phyloP scores from a whole-genome alignment of 2,888 invertebrate genomes.

The Apamea anceps region DNA sequence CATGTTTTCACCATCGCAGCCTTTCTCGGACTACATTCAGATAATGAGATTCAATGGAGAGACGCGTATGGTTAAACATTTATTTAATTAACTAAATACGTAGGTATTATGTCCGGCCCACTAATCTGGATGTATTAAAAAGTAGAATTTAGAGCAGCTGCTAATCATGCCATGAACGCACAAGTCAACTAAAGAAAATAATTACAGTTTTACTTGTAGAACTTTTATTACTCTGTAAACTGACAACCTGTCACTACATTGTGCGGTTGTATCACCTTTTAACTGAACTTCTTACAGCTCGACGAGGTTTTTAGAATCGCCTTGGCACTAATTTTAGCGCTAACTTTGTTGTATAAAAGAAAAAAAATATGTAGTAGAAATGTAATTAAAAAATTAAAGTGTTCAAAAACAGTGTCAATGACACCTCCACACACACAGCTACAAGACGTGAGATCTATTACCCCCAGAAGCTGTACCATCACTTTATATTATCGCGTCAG shows the following conservation, averaged over 20 bases:
- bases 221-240: constrained; percentile 11
- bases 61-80: not conserved
- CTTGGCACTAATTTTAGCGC: constrained; percentile 40
- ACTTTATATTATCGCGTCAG: constrained; percentile 65
- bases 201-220: constrained; percentile 24
- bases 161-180: constrained; percentile 15
- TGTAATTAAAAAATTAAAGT: constrained; percentile 28
- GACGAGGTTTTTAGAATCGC: constrained; percentile 22
- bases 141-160: constrained; percentile 43
- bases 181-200: constrained; percentile 32
- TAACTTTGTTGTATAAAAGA: constrained; percentile 27
- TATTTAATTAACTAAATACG: constrained; percentile 7
- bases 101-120: constrained; percentile 1
- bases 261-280: constrained; percentile 43
- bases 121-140: constrained; percentile 27
- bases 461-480: constrained; percentile 55
- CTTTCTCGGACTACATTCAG: constrained; percentile 8
- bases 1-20: constrained; percentile 15
- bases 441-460: constrained; percentile 54
- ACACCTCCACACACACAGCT: constrained; percentile 39
- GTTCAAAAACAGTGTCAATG: constrained; percentile 48
- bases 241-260: constrained; percentile 27
- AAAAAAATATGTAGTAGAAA: constrained; percentile 14
- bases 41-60: constrained; percentile 15
- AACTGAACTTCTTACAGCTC: constrained; percentile 23